Evolutionary conservation across 1,140 invertebrate genomes (phyloP), one percentile per base, ranked within the genome.

Genomic region (Hylaeus anthracinus): DNA sequence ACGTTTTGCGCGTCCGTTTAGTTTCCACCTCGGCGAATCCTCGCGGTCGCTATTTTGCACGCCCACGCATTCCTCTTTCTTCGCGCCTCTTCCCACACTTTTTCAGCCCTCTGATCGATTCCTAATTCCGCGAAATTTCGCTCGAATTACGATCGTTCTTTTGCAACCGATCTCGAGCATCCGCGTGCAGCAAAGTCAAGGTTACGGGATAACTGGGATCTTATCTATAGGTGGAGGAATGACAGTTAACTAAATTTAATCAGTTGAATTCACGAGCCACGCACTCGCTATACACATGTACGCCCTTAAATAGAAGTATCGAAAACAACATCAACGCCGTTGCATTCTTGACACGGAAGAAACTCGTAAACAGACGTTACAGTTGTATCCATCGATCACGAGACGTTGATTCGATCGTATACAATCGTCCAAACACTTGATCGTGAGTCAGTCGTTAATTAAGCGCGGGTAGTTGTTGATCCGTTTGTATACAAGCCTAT

Each of bases 401-500:
- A 65, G 77, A 65, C 60, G 6, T 0, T 65, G 60, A 67, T 60
- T 77, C 61, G 3, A 66, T 79, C 43, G 6, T 51, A 77, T 70
- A 77, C 55, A 79, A 66, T 43, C 45, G 26, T 70, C 26, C 10
- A n/a, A 63, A 12, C 70, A 66, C 4, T 58, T 73, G 77, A 79
- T 48, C 26, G 9, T 79, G 77, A 79, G 5, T 79, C 77, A 73
- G 8, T 8, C 1, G 56, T 51, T 66, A 71, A 65, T 73, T 53
- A 51, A 43, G 12, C 51, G 4, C 37, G 56, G 14, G 6, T 0
- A 1, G 2, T 2, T 5, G 0, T 37, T 53, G 10, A 14, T 67
- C 26, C 12, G 4, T 3, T 48, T n/a, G 48, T 37, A 5, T 8
- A 26, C 26, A 26, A 26, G 26, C 14, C 5, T 2, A 15, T 14